phyloP scores from a whole-genome alignment of 1,140 invertebrate species.

The Aradophagus sp. region DNA sequence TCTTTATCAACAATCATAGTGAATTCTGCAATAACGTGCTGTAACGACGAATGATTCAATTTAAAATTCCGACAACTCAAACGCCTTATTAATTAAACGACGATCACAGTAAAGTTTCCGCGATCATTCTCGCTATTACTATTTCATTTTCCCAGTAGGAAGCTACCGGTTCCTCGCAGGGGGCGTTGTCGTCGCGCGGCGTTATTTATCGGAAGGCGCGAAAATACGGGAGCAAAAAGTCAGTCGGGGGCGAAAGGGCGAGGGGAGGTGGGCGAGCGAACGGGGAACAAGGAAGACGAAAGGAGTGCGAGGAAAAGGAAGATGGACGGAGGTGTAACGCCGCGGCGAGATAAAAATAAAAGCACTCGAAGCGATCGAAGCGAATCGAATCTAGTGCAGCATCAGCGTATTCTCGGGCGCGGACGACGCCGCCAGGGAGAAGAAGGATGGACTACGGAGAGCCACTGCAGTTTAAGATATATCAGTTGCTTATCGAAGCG shows the following conservation, averaged over 20 bases:
- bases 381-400: constrained; percentile 61
- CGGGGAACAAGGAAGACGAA: constrained; percentile 7
- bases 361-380: constrained; percentile 57
- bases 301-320: constrained; percentile 6
- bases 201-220: too few relatives aligned
- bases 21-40: too few relatives aligned
- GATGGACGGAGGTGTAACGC: constrained; percentile 13
- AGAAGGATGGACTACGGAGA: constrained; percentile 47
- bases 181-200: too few relatives aligned
- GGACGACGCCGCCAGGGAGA: not conserved
- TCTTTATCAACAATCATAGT: too few relatives aligned
- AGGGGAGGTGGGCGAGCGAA: not conserved
- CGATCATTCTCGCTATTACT: too few relatives aligned
- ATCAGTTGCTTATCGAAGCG: constrained; percentile 66
- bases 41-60: too few relatives aligned
- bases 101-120: too few relatives aligned
- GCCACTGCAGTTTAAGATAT: constrained; percentile 60
- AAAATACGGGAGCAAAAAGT: constrained; percentile 32
- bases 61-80: too few relatives aligned
- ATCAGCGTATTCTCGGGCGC: constrained; percentile 63
- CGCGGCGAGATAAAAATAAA: constrained; percentile 52
- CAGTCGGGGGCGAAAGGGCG: constrained; percentile 9
- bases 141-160: too few relatives aligned
- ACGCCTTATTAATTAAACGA: too few relatives aligned
- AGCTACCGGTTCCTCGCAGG: too few relatives aligned